A percentile compares a stretch with the other conserved stretches of the same genome.
Evolutionary conservation across 2,113 vertebrate genomes (phyloP).

Genomic region (Blennius ocellaris): DNA sequence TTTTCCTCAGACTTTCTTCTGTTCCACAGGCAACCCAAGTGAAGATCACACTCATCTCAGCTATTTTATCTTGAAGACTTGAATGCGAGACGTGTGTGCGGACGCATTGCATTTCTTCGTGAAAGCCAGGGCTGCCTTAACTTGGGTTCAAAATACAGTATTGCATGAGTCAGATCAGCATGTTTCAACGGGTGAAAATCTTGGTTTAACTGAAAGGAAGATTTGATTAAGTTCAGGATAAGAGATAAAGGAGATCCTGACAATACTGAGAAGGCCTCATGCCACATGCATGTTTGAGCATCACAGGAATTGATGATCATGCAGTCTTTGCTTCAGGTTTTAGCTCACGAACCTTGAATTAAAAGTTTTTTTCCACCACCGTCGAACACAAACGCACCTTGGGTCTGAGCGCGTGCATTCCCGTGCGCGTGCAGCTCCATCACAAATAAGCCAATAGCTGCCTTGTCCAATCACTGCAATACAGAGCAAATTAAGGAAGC

Average conservation of each 20-base stretch:
- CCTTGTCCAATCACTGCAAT: conserved; percentile 7
- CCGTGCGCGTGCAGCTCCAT: background rate
- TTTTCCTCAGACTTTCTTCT: conserved; percentile 1
- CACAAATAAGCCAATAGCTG: conserved; percentile 17
- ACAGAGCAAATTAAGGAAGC: conserved; percentile 23
- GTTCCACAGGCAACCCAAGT: conserved; percentile 4
- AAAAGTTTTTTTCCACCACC: background rate
- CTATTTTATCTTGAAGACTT: conserved; percentile 12
- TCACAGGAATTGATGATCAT: background rate
- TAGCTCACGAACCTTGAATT: conserved; percentile 2
- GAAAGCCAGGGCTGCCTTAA: too few relatives aligned
- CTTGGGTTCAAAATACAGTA: too few relatives aligned
- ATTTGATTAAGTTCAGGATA: too few relatives aligned
- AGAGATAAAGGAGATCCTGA: too few relatives aligned
- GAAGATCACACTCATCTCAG: background rate
- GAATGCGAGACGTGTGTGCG: background rate
- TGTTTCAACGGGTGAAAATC: too few relatives aligned
- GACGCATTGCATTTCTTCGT: background rate
- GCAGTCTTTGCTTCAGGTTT: background rate
- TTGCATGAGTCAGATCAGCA: too few relatives aligned
- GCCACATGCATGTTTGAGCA: too few relatives aligned
- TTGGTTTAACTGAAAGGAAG: too few relatives aligned
- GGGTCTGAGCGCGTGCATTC: background rate
- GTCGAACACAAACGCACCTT: conserved; percentile 2
- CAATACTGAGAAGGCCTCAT: too few relatives aligned